A percentile compares a stretch with the other conserved stretches of the same genome.
These are phyloP conservation scores for Spea hammondii DNA, from an alignment of 2,797 vertebrate genomes.

Conservation along the genomic window DNA sequence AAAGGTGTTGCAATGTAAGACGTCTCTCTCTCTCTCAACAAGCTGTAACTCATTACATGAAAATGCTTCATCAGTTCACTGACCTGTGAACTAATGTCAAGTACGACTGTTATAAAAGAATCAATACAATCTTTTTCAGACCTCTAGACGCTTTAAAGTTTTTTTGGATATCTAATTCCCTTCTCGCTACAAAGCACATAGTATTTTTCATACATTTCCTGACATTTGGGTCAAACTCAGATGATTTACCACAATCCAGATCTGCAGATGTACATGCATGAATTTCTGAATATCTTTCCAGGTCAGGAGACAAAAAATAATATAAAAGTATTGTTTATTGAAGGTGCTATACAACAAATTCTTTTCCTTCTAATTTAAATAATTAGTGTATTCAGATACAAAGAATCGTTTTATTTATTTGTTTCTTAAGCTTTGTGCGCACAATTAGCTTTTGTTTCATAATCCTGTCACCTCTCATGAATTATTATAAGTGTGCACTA, in stretches of 20 bases:
- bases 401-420: no score
- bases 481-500: no score
- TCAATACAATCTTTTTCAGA: conserved; percentile 25
- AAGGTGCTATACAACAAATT: no score
- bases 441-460: no score
- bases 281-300: no score
- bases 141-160: conserved; percentile 3
- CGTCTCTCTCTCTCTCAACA: conserved; percentile 4
- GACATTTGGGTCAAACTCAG: background rate
- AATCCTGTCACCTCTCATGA: no score
- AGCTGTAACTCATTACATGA: conserved; percentile 22
- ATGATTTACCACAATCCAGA: background rate
- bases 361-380: no score
- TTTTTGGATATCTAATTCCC: conserved; percentile 22
- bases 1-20: background rate
- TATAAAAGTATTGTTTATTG: no score
- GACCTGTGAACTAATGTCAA: conserved; percentile 44
- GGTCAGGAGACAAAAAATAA: no score
- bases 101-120: conserved; percentile 31
- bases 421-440: no score
- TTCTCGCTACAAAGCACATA: background rate
- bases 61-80: conserved; percentile 36
- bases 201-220: background rate
- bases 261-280: background rate
- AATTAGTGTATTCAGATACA: no score